Evolutionary conservation across 1,140 invertebrate species (phyloP), one percentile per base, ranked within the genome.

Genomic region (Ooceraea biroi): DNA sequence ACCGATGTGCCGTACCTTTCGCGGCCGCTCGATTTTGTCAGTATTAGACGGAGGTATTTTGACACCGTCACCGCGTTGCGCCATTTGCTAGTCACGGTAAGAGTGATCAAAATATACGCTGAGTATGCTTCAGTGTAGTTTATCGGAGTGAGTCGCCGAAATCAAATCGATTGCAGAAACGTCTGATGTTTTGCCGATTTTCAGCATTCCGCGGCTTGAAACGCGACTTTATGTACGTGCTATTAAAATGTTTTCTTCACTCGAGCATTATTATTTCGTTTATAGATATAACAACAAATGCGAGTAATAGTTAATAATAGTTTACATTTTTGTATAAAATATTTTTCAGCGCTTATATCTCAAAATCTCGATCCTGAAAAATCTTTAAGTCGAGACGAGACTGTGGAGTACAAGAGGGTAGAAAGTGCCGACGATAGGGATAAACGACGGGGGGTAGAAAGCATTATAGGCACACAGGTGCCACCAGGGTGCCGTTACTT

Each of bases 401-500:
- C 46, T 25, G 68, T 30, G 65, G 50, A 72, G 60, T 44, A 58
- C 50, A 11, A 76, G 72, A 71, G 65, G 48, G 55, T 50, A 14
- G 83, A 72, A 22, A 44, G 76, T 52, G 72, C 44, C 66, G 86
- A 88, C 86, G 86, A 88, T 88, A 89, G 76, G 72, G 72, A 71
- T 89, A 86, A 89, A 89, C 71, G 82, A 72, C 71, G 44, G 44
- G 60, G 69, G 86, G 84, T 83, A 88, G 88, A 86, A 88, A 90
- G 89, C 76, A 89, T 89, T 90, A 90, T 76, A 82, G 82, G 85
- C 89, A 82, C 84, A 87, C 84, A 82, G 85, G 88, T 88, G 91
- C 90, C 93, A 92, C 93, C 86, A 89, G 93, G 93, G 93, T 92
- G 91, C 92, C 92, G 91, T 94, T 94, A 94, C 92, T 94, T 93